Conservation (phyloP, 2,888 invertebrate genomes). For the Myathropa florea region DNA sequence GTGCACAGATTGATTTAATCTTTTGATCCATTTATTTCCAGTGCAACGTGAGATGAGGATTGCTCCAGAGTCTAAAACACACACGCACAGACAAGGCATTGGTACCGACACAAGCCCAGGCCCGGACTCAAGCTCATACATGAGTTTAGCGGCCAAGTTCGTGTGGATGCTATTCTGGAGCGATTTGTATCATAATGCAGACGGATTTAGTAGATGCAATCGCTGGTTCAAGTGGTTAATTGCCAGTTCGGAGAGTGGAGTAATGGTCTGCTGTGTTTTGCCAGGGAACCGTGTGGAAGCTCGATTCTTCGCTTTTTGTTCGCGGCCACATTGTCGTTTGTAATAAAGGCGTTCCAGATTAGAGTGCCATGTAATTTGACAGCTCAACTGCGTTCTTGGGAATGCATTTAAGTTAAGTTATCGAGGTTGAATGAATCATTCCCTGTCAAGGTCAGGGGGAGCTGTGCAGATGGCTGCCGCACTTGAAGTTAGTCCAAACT, state of each 20-base stretch:
- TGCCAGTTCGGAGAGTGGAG: conserved; percentile 26
- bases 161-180: conserved; percentile 33
- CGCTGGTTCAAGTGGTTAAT: conserved; percentile 53
- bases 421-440: not conserved
- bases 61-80: not conserved
- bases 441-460: not conserved
- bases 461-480: too few species aligned
- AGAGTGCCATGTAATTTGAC: conserved; percentile 8
- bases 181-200: conserved; percentile 52
- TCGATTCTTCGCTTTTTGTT: not conserved
- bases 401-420: not conserved
- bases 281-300: not conserved
- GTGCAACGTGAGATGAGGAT: conserved; percentile 41
- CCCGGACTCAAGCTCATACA: not conserved
- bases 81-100: not conserved
- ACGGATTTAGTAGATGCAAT: conserved; percentile 50
- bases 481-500: not conserved
- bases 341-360: conserved; percentile 8
- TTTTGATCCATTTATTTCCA: conserved; percentile 51
- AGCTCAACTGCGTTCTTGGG: not conserved
- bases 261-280: conserved; percentile 12
- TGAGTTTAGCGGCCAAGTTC: conserved; percentile 22
- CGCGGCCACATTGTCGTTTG: conserved; percentile 11
- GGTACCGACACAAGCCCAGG: not conserved
- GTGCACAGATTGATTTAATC: conserved; percentile 46